Conservation (phyloP, 2,888 invertebrate species). For the Mythimna lalbum region DNA sequence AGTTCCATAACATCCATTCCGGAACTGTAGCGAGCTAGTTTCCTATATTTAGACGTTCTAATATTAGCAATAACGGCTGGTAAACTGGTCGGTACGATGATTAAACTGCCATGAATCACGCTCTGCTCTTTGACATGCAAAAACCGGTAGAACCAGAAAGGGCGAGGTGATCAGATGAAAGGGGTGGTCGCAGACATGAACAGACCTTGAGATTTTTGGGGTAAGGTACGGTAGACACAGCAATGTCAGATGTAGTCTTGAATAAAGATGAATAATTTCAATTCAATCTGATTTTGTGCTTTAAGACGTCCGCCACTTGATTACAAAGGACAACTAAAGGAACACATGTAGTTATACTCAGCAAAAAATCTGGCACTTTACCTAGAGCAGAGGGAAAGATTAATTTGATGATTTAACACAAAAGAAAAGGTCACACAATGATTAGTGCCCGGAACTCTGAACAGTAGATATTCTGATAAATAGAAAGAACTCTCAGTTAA, state of each 20-base stretch:
- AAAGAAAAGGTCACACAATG: not conserved
- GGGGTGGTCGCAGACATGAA: constrained; percentile 10
- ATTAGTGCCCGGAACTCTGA: not conserved
- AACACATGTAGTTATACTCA: no score
- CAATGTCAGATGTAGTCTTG: constrained; percentile 13
- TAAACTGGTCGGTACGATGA: constrained; percentile 17
- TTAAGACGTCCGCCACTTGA: not conserved
- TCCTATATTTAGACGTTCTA: constrained; percentile 35
- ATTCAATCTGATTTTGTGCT: not conserved
- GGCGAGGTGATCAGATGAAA: constrained; percentile 7
- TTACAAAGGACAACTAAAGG: not conserved
- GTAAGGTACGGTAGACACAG: not conserved
- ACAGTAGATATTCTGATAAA: no score
- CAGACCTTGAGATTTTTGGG: constrained; percentile 40
- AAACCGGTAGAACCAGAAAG: constrained; percentile 36
- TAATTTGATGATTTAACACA: no score
- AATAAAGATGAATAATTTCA: constrained; percentile 4
- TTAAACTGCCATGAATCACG: constrained; percentile 31
- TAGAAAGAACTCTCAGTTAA: constrained; percentile 16
- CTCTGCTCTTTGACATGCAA: constrained; percentile 7
- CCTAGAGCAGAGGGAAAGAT: no score
- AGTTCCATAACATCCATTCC: constrained; percentile 7
- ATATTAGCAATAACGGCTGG: constrained; percentile 32
- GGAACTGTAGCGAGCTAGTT: constrained; percentile 31
- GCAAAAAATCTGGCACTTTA: no score